Base-by-base conservation (phyloP, 92 coral and sea anemone species). In the Porites divaricata region DNA sequence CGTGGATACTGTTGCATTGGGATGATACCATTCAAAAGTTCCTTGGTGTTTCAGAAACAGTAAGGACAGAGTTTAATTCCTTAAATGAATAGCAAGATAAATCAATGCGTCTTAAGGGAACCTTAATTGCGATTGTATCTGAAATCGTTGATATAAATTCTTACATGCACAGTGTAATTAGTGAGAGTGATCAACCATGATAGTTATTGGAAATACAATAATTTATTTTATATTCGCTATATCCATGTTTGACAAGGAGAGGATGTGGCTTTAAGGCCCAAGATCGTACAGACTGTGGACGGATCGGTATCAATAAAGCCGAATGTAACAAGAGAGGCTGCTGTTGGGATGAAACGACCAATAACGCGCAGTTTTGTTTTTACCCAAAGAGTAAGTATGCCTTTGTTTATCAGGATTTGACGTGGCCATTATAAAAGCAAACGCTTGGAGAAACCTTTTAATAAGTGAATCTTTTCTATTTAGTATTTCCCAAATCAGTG, bases 241-340 rank as follows among this genome's bases (percentile, higher is more conserved):
- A 11, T 11, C 59, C 10, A 15, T 54, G 59, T 54, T 54, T 54
- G 59, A 54, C 9, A 10, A 54, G 59, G 59, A 15, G 77, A 48
- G 35, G n/a, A 83, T 58, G 90, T 86, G 8, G 93, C 90, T 16
- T 66, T 26, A 12, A 50, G 6, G 48, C 23, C 50, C 5, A 20
- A 8, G 2, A 65, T 6, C 83, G 83, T 22, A 35, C 51, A 20
- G 83, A 79, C 72, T 79, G 83, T 53, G 74, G 83, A 50, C 66
- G 74, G 83, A 1, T 65, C 12, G 83, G 83, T 17, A 65, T 79
- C 9, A 35, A 51, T 63, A 79, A 63, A 22, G 23, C 14, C 4
- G 3, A 20, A 1, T 79, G 83, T 51, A 24, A 49, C 11, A 19
- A 28, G 7, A 52, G 83, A 65, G 83, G 83, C 17, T 79, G 83